Evolutionary conservation across 1,140 invertebrate species (phyloP).

Genomic region (Magallana angulata): DNA sequence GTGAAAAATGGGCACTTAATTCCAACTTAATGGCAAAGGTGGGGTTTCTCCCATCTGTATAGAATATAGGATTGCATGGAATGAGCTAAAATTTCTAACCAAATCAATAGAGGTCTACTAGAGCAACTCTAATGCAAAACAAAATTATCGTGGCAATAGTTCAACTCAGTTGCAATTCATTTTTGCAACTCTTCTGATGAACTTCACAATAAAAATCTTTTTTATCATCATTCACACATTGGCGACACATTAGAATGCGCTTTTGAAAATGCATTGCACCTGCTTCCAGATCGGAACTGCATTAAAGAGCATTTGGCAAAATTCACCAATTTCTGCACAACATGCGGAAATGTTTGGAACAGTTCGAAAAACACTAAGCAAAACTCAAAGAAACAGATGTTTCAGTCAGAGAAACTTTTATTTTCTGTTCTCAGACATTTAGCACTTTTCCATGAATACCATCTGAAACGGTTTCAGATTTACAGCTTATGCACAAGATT

Average conservation of each 20-base stretch:
- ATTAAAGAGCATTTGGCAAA: background rate
- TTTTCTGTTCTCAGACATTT: constrained; percentile 30
- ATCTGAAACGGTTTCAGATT: constrained; percentile 32
- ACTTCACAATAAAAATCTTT: background rate
- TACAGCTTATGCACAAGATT: constrained; percentile 19
- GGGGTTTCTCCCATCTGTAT: background rate
- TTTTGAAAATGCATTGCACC: constrained; percentile 11
- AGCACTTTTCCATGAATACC: constrained; percentile 12
- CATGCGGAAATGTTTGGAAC: background rate
- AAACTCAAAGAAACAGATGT: constrained; percentile 31
- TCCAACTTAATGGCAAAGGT: background rate
- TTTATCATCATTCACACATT: background rate
- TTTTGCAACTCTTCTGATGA: background rate
- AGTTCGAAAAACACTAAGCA: background rate
- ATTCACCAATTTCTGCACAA: background rate
- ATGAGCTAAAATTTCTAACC: constrained; percentile 21
- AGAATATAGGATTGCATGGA: constrained; percentile 8
- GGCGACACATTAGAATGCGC: constrained; percentile 22
- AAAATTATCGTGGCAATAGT: background rate
- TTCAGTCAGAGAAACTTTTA: background rate
- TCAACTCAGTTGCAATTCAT: background rate
- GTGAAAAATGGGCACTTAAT: constrained; percentile 19
- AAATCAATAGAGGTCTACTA: constrained; percentile 9
- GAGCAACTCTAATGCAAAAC: background rate
- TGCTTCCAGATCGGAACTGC: constrained; percentile 6